Evolutionary conservation across 2,888 invertebrate genomes (phyloP).

Genomic region (Caenorhabditis macrosperma): DNA sequence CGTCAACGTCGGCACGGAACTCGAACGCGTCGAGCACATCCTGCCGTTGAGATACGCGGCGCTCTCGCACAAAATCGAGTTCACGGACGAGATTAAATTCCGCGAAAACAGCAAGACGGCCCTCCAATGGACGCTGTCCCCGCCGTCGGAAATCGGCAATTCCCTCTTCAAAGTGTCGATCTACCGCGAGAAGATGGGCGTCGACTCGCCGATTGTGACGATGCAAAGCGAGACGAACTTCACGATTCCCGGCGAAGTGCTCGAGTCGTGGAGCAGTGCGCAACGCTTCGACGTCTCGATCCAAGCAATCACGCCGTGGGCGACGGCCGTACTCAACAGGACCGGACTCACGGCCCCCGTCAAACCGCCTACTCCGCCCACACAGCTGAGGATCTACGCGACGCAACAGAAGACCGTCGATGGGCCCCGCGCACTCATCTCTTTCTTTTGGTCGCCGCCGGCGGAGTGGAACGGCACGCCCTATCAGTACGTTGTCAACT

Average conservation of each 20-base stretch:
- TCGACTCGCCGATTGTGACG: slow-evolving; percentile 50
- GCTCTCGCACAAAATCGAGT: slow-evolving; percentile 54
- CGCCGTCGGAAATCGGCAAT: slow-evolving; percentile 51
- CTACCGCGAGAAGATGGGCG: slow-evolving; percentile 62
- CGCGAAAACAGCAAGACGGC: slow-evolving; percentile 63
- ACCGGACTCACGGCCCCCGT: slow-evolving; percentile 77
- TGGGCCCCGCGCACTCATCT: slow-evolving; percentile 78
- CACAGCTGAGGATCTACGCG: slow-evolving; percentile 72
- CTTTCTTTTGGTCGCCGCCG: slow-evolving; percentile 78
- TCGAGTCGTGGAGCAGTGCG: slow-evolving; percentile 74
- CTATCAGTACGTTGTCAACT: slow-evolving; percentile 77
- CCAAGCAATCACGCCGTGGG: slow-evolving; percentile 76
- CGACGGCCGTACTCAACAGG: slow-evolving; percentile 65
- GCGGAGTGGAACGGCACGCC: slow-evolving; percentile 77
- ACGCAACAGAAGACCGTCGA: slow-evolving; percentile 80
- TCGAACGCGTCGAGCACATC: slow-evolving; percentile 45
- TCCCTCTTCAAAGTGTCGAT: slow-evolving; percentile 57
- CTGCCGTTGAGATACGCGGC: slow-evolving; percentile 45
- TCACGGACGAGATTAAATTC: slow-evolving; percentile 63
- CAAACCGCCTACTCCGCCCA: slow-evolving; percentile 77
- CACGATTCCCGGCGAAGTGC: slow-evolving; percentile 67
- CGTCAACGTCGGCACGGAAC: slow-evolving; percentile 63
- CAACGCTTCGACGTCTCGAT: slow-evolving; percentile 77
- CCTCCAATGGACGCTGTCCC: slow-evolving; percentile 70
- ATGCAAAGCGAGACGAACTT: slow-evolving; percentile 66